Evolutionary conservation across 2,113 vertebrate species (phyloP).

Genomic region (Zapus hudsonius): DNA sequence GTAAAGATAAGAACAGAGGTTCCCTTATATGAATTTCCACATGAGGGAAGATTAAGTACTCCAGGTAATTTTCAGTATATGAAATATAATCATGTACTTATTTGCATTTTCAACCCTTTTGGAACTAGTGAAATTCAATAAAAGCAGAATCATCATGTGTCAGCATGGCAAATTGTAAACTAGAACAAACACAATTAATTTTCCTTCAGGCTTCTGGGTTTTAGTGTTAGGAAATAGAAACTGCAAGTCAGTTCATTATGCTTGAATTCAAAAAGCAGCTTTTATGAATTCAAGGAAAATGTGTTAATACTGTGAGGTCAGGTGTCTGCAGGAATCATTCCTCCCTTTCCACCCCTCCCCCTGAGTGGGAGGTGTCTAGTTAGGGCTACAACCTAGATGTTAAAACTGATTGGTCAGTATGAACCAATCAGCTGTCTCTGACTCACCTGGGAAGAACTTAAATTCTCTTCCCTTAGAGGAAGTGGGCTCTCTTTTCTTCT

Average conservation of each 20-base stretch:
- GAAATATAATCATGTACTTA: neutral
- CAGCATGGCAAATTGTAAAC: conserved; percentile 23
- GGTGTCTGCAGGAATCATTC: too few relatives aligned
- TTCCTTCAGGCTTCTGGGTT: neutral
- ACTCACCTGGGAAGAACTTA: too few relatives aligned
- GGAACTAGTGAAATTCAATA: neutral
- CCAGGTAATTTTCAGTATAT: neutral
- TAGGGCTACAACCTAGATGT: too few relatives aligned
- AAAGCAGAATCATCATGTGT: conserved; percentile 1
- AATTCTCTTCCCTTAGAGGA: too few relatives aligned
- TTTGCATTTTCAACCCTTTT: neutral
- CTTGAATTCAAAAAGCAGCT: neutral
- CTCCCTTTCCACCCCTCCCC: too few relatives aligned
- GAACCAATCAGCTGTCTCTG: too few relatives aligned
- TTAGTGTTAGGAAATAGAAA: neutral
- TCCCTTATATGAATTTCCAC: neutral
- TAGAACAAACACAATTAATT: neutral
- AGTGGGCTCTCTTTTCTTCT: too few relatives aligned
- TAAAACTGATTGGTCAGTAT: too few relatives aligned
- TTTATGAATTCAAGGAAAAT: neutral
- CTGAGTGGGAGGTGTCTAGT: too few relatives aligned
- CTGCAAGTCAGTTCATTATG: neutral
- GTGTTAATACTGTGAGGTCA: too few relatives aligned
- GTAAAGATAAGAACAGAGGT: neutral
- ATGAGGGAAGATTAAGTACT: neutral